phyloP scores from a whole-genome alignment of 2,113 vertebrate genomes.

The Mixornis gularis region DNA sequence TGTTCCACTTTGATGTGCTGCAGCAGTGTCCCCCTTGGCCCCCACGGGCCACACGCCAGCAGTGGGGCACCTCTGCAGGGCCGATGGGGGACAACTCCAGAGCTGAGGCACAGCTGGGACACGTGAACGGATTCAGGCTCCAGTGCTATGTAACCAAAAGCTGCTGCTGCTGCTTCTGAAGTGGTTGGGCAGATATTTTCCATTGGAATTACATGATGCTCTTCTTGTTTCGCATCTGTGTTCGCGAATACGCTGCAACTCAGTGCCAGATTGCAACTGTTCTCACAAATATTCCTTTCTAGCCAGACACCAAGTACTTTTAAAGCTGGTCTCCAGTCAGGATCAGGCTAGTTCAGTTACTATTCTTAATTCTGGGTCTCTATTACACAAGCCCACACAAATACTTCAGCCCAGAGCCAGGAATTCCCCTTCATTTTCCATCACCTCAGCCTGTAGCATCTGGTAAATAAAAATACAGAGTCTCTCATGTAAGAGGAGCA shows the following conservation, averaged over 20 bases:
- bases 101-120: background rate
- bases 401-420: background rate
- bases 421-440: background rate
- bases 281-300: background rate
- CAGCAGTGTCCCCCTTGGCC: background rate
- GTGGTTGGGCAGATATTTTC: background rate
- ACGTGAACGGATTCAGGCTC: accelerated
- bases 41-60: accelerated
- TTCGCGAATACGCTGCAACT: background rate
- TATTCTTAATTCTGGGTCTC: background rate
- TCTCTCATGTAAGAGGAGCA: background rate
- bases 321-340: background rate
- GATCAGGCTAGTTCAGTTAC: background rate
- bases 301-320: background rate
- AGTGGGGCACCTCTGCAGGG: background rate
- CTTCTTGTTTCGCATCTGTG: background rate
- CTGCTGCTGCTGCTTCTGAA: background rate
- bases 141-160: accelerated
- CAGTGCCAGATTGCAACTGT: background rate
- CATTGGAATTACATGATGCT: background rate
- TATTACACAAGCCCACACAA: background rate
- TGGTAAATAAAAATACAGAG: background rate
- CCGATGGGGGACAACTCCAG: accelerated
- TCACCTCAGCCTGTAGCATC: background rate
- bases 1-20: background rate